Evolutionary conservation across 35 echinoderm and acorn worm genomes (phyloP).

Genomic region (Heliocidaris tuberculata): DNA sequence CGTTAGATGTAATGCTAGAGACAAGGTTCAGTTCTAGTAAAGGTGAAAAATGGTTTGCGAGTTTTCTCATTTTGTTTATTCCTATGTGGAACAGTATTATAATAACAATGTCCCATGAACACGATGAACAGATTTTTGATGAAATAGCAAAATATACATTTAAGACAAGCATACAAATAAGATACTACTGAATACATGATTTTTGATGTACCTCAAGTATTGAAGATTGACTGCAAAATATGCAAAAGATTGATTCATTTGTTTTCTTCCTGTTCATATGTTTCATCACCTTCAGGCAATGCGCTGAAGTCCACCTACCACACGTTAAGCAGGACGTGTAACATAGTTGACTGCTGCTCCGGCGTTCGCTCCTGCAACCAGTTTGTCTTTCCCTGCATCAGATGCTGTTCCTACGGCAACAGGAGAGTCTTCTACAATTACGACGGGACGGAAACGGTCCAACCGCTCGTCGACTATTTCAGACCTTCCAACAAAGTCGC

Average conservation of each 20-base stretch:
- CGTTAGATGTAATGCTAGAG: too few relatives aligned
- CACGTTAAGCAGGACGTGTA: conserved; percentile 62
- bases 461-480: conserved; percentile 82
- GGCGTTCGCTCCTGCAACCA: conserved; percentile 73
- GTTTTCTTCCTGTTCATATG: not conserved
- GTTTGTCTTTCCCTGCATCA: conserved; percentile 85
- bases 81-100: too few relatives aligned
- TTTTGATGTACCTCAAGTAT: not conserved
- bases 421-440: conserved; percentile 91
- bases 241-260: not conserved
- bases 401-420: conserved; percentile 70
- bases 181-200: too few relatives aligned
- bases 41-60: too few relatives aligned
- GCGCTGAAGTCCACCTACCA: conserved; percentile 60
- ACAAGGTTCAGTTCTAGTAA: too few relatives aligned
- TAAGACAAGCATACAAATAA: too few relatives aligned
- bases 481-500: conserved; percentile 65
- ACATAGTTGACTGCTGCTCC: conserved; percentile 90
- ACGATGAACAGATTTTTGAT: too few relatives aligned
- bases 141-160: too few relatives aligned
- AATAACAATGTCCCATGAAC: too few relatives aligned
- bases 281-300: conserved; percentile 39
- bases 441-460: conserved; percentile 85
- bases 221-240: not conserved
- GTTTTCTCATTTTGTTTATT: too few relatives aligned